phyloP scores from a whole-genome alignment of 1,140 invertebrate genomes.

The Palaemon carinicauda region DNA sequence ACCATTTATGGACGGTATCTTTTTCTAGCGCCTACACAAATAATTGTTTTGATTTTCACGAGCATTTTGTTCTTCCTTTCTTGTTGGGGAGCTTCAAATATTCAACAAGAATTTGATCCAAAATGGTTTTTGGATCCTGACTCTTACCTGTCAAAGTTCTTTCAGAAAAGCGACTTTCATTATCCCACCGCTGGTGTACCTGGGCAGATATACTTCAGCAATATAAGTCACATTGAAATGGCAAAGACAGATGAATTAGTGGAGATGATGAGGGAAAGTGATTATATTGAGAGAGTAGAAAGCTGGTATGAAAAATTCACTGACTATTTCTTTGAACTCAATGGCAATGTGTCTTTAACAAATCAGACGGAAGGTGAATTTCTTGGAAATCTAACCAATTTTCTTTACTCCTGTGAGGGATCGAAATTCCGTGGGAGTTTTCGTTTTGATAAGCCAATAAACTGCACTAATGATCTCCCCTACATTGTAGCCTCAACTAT shows the following conservation, averaged over 20 bases:
- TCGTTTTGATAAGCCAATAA: slow-evolving; percentile 70
- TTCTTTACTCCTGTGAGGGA: slow-evolving; percentile 74
- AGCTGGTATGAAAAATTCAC: slow-evolving; percentile 67
- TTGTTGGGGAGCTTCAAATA: slow-evolving; percentile 65
- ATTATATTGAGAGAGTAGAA: slow-evolving; percentile 26
- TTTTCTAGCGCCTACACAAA: slow-evolving; percentile 64
- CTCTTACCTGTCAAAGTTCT: slow-evolving; percentile 61
- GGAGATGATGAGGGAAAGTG: not conserved
- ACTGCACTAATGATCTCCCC: slow-evolving; percentile 71
- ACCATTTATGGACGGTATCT: slow-evolving; percentile 67
- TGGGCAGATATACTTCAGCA: slow-evolving; percentile 74
- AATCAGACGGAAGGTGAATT: not conserved
- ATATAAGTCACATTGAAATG: slow-evolving; percentile 73
- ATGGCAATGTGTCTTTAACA: not conserved
- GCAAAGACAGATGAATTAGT: slow-evolving; percentile 66
- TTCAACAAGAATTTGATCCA: slow-evolving; percentile 70
- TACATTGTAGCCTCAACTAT: slow-evolving; percentile 67
- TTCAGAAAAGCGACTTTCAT: slow-evolving; percentile 32
- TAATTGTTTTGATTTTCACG: slow-evolving; percentile 66
- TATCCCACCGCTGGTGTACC: slow-evolving; percentile 35
- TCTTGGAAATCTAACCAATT: slow-evolving; percentile 64
- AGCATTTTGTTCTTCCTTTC: slow-evolving; percentile 60
- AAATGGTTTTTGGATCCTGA: slow-evolving; percentile 68
- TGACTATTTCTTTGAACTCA: not conserved
- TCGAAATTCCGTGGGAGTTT: slow-evolving; percentile 75